phyloP scores from a whole-genome alignment of 2,888 invertebrate species.

The Aspidiotus rigidus region DNA sequence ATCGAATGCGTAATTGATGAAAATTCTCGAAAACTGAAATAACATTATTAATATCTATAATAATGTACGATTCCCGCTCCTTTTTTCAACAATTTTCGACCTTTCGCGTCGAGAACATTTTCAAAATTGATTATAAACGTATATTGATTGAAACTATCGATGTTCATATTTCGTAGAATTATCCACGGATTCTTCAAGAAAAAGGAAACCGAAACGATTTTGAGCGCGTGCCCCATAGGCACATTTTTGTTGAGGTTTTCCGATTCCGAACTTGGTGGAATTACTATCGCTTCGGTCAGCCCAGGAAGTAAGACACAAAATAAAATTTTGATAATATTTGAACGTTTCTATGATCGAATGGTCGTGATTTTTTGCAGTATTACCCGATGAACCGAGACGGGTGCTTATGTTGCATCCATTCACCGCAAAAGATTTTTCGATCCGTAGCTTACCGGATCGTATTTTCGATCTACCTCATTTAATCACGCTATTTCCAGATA shows the following conservation, averaged over 20 bases:
- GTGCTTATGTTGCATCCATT: conserved; percentile 87
- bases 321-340: background rate
- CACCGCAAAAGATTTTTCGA: conserved; percentile 83
- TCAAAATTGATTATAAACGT: background rate
- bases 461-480: conserved; percentile 77
- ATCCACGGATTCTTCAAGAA: conserved; percentile 91
- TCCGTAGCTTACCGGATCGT: conserved; percentile 81
- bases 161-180: conserved; percentile 45
- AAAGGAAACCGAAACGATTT: conserved; percentile 81
- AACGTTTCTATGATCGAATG: background rate
- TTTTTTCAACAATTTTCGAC: too few species aligned
- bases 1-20: too few species aligned
- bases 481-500: conserved; percentile 46
- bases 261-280: conserved; percentile 91
- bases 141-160: background rate
- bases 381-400: conserved; percentile 48
- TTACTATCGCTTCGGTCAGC: conserved; percentile 82
- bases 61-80: too few species aligned
- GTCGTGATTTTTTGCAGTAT: too few species aligned
- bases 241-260: conserved; percentile 92
- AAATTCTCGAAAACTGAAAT: too few species aligned
- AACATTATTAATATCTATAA: too few species aligned
- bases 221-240: conserved; percentile 65
- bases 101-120: too few species aligned
- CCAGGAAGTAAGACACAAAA: conserved; percentile 49